A percentile compares a stretch with the other conserved stretches of the same genome.
Conservation (phyloP, 2,888 invertebrate genomes). For the Sussaba pulchella region DNA sequence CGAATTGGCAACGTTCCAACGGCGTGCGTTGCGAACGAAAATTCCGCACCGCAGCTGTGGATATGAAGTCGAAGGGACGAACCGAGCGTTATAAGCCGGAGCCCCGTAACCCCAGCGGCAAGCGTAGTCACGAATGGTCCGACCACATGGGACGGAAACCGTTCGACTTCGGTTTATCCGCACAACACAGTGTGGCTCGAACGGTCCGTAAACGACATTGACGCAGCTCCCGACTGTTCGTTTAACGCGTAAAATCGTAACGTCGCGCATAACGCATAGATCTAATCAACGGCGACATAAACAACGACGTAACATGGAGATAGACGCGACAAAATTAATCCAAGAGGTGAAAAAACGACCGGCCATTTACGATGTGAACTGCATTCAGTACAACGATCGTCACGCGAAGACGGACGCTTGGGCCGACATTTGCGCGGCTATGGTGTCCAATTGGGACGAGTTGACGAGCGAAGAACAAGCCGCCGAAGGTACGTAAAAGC, state of each 20-base stretch:
- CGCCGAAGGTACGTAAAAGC: slow-evolving; percentile 75
- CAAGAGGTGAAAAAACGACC: slow-evolving; percentile 79
- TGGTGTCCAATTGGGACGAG: slow-evolving; percentile 79
- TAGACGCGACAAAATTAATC: slow-evolving; percentile 81
- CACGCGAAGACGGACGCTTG: slow-evolving; percentile 79
- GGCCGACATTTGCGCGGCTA: slow-evolving; percentile 80
- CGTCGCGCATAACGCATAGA: too few relatives aligned
- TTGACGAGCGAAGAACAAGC: slow-evolving; percentile 77
- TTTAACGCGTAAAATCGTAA: too few relatives aligned
- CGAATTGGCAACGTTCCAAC: slow-evolving; percentile 74
- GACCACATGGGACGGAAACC: slow-evolving; percentile 53
- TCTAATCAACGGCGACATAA: too few relatives aligned
- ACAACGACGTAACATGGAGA: slow-evolving; percentile 65
- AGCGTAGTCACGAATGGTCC: too few relatives aligned
- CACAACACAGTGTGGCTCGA: slow-evolving; percentile 51
- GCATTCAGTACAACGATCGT: slow-evolving; percentile 79
- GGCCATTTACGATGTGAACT: slow-evolving; percentile 80
- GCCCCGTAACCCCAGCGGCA: slow-evolving; percentile 67
- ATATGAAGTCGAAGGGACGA: background rate
- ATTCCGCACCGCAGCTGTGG: slow-evolving; percentile 78
- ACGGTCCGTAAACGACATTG: slow-evolving; percentile 20
- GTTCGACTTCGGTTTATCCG: slow-evolving; percentile 59
- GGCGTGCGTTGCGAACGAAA: slow-evolving; percentile 65
- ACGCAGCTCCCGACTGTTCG: too few relatives aligned
- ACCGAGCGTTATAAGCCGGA: slow-evolving; percentile 21